phyloP scores from a whole-genome alignment of 1,140 invertebrate species.

The Melanaphis sacchari region DNA sequence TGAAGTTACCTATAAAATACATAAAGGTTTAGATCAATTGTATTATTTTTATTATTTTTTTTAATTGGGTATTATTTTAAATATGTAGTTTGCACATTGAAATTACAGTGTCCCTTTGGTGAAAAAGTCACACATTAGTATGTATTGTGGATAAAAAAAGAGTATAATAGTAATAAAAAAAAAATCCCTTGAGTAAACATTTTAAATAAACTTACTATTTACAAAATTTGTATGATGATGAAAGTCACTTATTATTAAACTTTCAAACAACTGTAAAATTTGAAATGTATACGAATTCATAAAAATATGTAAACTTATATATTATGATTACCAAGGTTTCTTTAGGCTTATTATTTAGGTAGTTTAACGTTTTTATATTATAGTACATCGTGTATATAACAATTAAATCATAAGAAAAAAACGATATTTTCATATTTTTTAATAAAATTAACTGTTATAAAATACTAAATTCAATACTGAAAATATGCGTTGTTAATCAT shows the following conservation, averaged over 20 bases:
- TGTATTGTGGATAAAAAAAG: neutral
- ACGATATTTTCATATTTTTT: neutral
- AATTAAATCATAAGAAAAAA: neutral
- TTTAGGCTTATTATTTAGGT: neutral
- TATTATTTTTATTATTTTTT: neutral
- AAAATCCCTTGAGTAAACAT: neutral
- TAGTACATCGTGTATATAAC: neutral
- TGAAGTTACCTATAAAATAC: neutral
- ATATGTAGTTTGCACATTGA: neutral
- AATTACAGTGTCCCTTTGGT: neutral
- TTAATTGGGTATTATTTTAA: neutral
- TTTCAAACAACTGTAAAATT: neutral
- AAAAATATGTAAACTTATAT: neutral
- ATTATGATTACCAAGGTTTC: neutral
- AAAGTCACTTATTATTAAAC: neutral
- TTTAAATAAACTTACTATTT: neutral
- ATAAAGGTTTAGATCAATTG: neutral
- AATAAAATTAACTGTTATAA: neutral
- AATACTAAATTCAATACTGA: neutral
- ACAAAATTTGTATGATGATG: neutral
- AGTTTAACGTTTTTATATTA: neutral
- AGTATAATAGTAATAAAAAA: neutral
- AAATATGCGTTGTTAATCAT: neutral
- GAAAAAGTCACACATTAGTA: neutral
- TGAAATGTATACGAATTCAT: neutral